phyloP scores from a whole-genome alignment of 2,888 invertebrate species.

The Ophion ventricosus region DNA sequence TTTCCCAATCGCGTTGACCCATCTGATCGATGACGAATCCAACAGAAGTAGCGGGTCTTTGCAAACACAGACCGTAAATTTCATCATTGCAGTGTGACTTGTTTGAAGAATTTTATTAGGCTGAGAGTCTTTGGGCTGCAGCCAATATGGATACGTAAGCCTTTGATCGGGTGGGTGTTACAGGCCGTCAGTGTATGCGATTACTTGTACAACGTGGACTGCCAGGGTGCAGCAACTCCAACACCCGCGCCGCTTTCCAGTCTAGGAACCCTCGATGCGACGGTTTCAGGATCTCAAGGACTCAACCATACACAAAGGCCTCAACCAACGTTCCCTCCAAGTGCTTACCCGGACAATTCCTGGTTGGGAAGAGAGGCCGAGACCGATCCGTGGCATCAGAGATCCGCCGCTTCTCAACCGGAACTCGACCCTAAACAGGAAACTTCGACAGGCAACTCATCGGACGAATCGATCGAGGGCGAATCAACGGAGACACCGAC shows the following conservation, averaged over 20 bases:
- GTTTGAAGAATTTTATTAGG: too few species aligned
- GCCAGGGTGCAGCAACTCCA: slow-evolving; percentile 81
- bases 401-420: slow-evolving; percentile 66
- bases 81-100: too few species aligned
- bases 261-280: slow-evolving; percentile 34
- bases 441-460: neutral
- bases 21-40: neutral
- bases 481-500: slow-evolving; percentile 58
- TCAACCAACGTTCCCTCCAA: slow-evolving; percentile 68
- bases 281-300: slow-evolving; percentile 44
- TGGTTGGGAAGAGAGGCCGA: slow-evolving; percentile 66
- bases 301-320: slow-evolving; percentile 61
- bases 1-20: neutral
- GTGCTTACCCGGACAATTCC: slow-evolving; percentile 69
- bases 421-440: slow-evolving; percentile 70
- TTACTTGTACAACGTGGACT: slow-evolving; percentile 86
- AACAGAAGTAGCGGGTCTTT: neutral
- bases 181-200: slow-evolving; percentile 88
- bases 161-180: slow-evolving; percentile 71
- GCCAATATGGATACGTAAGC: neutral
- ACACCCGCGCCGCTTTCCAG: slow-evolving; percentile 69
- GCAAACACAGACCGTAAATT: neutral
- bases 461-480: slow-evolving; percentile 30
- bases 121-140: too few species aligned
- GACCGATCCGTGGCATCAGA: slow-evolving; percentile 74